Conservation (phyloP, 2,113 vertebrate genomes). For the Cynoglossus semilaevis region DNA sequence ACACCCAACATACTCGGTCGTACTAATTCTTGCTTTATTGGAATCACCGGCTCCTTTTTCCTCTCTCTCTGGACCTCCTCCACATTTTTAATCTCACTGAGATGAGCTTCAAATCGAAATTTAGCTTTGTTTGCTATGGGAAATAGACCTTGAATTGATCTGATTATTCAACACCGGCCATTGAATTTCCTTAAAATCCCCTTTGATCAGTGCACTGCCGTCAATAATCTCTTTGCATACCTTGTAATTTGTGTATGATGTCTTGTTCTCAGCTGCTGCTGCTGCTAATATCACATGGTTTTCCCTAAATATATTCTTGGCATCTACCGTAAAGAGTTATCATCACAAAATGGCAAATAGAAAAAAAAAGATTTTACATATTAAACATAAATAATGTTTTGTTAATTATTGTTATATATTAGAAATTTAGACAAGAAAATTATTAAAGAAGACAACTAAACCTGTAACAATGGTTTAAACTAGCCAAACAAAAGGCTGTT, state of each 20-base stretch:
- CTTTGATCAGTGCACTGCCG: background rate
- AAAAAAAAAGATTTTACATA: too few relatives aligned
- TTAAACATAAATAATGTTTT: too few relatives aligned
- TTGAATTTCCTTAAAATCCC: background rate
- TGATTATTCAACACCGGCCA: conserved; percentile 4
- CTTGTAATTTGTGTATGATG: background rate
- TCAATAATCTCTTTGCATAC: conserved; percentile 1
- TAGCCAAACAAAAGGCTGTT: too few relatives aligned
- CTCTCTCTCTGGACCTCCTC: background rate
- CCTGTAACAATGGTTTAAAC: too few relatives aligned
- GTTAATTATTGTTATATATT: too few relatives aligned
- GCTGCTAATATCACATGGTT: too few relatives aligned
- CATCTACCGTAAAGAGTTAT: too few relatives aligned
- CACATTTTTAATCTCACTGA: background rate
- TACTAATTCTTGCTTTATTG: background rate
- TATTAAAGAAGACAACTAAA: too few relatives aligned
- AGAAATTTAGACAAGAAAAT: too few relatives aligned
- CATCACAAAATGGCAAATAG: too few relatives aligned
- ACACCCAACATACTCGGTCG: conserved; percentile 1
- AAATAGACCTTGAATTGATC: conserved; percentile 2
- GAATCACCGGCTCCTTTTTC: too few relatives aligned
- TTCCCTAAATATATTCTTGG: too few relatives aligned
- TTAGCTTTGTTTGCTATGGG: conserved; percentile 2
- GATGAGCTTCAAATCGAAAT: background rate
- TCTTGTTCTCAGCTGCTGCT: background rate